Base-by-base conservation (phyloP, 2,113 vertebrate genomes). In the Macquaria australasica region DNA sequence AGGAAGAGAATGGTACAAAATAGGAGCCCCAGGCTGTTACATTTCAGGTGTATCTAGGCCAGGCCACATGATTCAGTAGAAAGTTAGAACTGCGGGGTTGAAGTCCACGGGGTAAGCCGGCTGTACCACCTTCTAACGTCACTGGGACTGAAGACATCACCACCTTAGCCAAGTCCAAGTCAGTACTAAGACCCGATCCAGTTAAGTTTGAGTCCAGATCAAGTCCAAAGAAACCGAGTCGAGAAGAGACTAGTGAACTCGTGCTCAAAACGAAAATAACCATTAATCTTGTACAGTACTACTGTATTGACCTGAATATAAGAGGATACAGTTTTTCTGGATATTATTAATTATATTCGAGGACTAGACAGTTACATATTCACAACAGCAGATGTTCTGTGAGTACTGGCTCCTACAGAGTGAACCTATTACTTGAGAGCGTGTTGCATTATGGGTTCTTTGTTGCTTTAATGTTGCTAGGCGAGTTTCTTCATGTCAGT, bases 1-100 rank as follows among this genome's bases (percentile, higher is more conserved):
- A 87, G 81, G 73, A 76, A 81, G 85, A 90, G 85, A 93, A 88
- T 77, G 85, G 87, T 82, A 83, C 77, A 87, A 88, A 93, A 89
- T 81, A 80, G 79, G 68, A 82, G 79, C 89, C 68, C 31, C 25
- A 31, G 86, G 87, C 84, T 62, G 76, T 75, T 81, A 84, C 70
- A 89, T 89, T 94, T 91, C 74, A 85, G 68, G 87, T 88, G 87
- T 90, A 93, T 92, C 84, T 93, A 89, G 92, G 92, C 78, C 92
- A 91, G 89, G 77, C 66, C 79, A 79, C 81, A 73, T 45, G 74
- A 82, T 83, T 75, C 31, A 74, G 86, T 68, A 8, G 63, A 75
- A 85, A 88, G 79, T 91, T 84, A 62, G 64, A 66, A 85, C 60
- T 62, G 67, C 67, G 45, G 77, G 70, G 41, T 50, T 53, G 58